Evolutionary conservation across 37 sponge, comb jelly and placozoan species (phyloP).

Genomic region (Aplysina aerophoba): DNA sequence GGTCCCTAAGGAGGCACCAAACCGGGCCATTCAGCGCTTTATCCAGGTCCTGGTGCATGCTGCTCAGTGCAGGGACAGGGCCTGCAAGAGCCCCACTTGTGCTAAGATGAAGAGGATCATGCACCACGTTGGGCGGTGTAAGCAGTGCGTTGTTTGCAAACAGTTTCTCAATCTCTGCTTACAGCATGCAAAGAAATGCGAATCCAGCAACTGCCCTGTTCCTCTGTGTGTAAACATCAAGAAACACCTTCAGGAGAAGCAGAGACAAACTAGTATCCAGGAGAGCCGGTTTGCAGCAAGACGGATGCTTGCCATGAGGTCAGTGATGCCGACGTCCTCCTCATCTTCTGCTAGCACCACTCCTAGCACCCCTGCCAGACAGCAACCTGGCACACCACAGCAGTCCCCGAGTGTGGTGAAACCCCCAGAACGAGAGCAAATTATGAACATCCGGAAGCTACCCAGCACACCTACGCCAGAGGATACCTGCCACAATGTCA

Average conservation of each 20-base stretch:
- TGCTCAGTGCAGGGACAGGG: constrained; percentile 66
- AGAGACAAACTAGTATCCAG: constrained; percentile 37
- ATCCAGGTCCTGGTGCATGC: constrained; percentile 92
- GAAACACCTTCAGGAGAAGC: constrained; percentile 67
- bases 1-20: constrained; percentile 36
- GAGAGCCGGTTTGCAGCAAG: constrained; percentile 45
- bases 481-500: too few species aligned
- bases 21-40: constrained; percentile 69
- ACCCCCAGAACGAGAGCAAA: too few species aligned
- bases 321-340: neutral
- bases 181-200: constrained; percentile 90
- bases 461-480: too few species aligned
- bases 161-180: constrained; percentile 86
- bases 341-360: constrained; percentile 1
- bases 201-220: constrained; percentile 80
- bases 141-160: constrained; percentile 85
- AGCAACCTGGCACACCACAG: neutral
- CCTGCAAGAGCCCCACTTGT: constrained; percentile 84
- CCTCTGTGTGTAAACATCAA: constrained; percentile 90
- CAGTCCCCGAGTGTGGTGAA: neutral
- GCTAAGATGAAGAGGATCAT: constrained; percentile 93
- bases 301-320: constrained; percentile 42
- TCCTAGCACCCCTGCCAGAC: neutral
- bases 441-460: too few species aligned
- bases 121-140: constrained; percentile 85